Conservation (phyloP, 2,888 invertebrate genomes). For the Pammene aurita region DNA sequence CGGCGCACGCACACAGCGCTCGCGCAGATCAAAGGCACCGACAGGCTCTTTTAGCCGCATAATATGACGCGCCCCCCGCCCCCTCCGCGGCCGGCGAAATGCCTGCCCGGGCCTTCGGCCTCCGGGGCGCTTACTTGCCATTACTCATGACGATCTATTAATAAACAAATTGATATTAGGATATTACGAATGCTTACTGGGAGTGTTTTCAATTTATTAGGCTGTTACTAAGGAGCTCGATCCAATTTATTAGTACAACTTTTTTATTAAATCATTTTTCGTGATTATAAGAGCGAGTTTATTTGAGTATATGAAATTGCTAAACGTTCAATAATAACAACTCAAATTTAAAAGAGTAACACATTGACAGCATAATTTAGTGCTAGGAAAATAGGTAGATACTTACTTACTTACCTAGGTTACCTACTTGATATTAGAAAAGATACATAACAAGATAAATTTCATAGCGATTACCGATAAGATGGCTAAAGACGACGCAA, state of each 20-base stretch:
- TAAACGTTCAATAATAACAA: not conserved
- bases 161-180: conserved; percentile 81
- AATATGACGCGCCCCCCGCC: conserved; percentile 81
- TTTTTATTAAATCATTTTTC: conserved; percentile 1
- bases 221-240: conserved; percentile 42
- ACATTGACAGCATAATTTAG: not conserved
- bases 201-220: conserved; percentile 59
- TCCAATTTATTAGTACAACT: conserved; percentile 8
- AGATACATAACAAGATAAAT: conserved; percentile 29
- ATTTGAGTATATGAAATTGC: not conserved
- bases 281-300: not conserved
- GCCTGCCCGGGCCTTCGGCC: conserved; percentile 63
- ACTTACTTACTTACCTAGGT: not conserved
- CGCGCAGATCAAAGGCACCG: conserved; percentile 81
- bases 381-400: not conserved
- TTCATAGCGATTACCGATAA: conserved; percentile 38
- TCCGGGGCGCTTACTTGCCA: conserved; percentile 78
- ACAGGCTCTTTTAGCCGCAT: conserved; percentile 83
- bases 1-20: conserved; percentile 54
- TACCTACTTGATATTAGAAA: conserved; percentile 17
- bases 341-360: not conserved
- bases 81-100: conserved; percentile 73
- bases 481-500: conserved; percentile 35
- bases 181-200: conserved; percentile 71
- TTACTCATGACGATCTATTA: conserved; percentile 82